Conservation (phyloP, 2,888 invertebrate species). For the Panopea generosa region DNA sequence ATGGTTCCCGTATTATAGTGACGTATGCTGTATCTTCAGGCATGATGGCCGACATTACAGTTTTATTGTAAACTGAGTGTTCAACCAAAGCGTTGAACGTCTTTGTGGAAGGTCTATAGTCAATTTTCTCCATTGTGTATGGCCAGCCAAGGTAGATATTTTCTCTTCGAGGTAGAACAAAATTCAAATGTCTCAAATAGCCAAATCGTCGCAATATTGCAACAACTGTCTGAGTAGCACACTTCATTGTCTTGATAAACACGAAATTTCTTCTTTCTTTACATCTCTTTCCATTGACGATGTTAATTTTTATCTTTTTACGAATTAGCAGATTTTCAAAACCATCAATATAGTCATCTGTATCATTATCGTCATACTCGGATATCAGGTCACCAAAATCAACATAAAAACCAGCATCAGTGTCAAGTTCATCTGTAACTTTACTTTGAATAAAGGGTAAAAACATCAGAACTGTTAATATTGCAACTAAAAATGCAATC, state of each 20-base stretch:
- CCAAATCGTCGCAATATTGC: slow-evolving; percentile 81
- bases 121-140: slow-evolving; percentile 70
- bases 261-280: slow-evolving; percentile 74
- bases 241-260: slow-evolving; percentile 84
- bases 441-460: too few relatives aligned
- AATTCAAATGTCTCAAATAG: slow-evolving; percentile 74
- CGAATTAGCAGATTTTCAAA: slow-evolving; percentile 36
- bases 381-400: too few relatives aligned
- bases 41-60: slow-evolving; percentile 77
- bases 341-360: slow-evolving; percentile 32
- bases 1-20: slow-evolving; percentile 82
- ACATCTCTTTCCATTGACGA: slow-evolving; percentile 30
- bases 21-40: slow-evolving; percentile 75
- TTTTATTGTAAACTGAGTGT: slow-evolving; percentile 80
- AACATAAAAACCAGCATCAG: too few relatives aligned
- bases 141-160: slow-evolving; percentile 83
- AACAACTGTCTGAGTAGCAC: slow-evolving; percentile 82
- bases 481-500: too few relatives aligned
- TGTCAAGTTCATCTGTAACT: too few relatives aligned
- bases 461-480: too few relatives aligned
- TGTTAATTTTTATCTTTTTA: slow-evolving; percentile 16
- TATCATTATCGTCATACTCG: background rate
- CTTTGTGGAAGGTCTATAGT: slow-evolving; percentile 74
- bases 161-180: slow-evolving; percentile 76
- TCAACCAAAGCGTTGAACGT: slow-evolving; percentile 80